A percentile compares a stretch with the other conserved stretches of the same genome.
Evolutionary conservation across 2,113 vertebrate species (phyloP).

Genomic region (Melanocharis versteri): DNA sequence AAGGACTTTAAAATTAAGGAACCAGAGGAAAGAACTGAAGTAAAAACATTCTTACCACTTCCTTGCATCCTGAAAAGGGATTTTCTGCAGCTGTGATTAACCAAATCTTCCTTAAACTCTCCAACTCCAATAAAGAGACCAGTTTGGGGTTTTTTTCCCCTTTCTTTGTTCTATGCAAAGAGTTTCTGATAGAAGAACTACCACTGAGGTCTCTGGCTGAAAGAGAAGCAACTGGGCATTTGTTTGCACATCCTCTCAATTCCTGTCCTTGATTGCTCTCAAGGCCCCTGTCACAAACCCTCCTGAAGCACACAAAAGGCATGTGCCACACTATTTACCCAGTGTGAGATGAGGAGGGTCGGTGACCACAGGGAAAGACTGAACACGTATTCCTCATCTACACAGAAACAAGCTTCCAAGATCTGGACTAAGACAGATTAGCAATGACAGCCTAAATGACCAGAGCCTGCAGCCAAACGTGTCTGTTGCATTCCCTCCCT

Average conservation of each 20-base stretch:
- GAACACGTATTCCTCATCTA: neutral
- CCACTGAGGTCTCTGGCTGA: neutral
- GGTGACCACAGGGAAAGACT: neutral
- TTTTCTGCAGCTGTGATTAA: neutral
- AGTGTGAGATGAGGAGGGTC: neutral
- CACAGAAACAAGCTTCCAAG: neutral
- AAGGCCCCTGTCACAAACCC: neutral
- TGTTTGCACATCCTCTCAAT: neutral
- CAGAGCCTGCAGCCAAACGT: neutral
- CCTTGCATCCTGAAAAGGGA: neutral
- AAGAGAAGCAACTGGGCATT: neutral
- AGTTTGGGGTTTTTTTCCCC: neutral
- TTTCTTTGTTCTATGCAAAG: neutral
- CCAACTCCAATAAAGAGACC: neutral
- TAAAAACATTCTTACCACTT: neutral
- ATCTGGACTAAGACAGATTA: neutral
- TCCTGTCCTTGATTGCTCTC: neutral
- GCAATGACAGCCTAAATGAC: neutral
- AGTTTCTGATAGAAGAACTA: neutral
- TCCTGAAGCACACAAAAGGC: slow-evolving; percentile 68
- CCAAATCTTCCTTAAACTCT: neutral
- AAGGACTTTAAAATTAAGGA: neutral
- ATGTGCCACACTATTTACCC: neutral
- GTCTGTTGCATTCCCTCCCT: neutral
- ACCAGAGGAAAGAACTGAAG: neutral